Conservation (phyloP, 2,888 invertebrate genomes). For the Pterostichus madidus region DNA sequence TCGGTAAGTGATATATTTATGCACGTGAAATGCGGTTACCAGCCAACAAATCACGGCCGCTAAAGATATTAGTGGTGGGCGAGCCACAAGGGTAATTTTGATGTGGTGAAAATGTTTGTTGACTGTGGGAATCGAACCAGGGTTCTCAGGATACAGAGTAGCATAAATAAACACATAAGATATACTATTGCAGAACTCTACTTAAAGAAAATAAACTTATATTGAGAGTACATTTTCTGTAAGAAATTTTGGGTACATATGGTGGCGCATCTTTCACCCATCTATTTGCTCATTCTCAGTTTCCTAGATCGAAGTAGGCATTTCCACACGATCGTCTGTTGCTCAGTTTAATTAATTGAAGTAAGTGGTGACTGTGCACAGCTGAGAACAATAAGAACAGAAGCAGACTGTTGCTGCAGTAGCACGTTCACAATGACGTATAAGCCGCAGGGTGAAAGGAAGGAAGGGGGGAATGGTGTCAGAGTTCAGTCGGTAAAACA, state of each 20-base stretch:
- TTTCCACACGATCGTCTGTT: constrained; percentile 3
- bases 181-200: no score
- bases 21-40: no score
- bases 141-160: no score
- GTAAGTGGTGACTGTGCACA: background rate
- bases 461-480: background rate
- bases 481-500: background rate
- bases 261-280: background rate
- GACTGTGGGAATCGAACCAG: no score
- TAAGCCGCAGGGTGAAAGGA: background rate
- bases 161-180: no score
- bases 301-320: background rate
- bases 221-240: no score
- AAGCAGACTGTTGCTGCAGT: background rate
- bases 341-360: constrained; percentile 9
- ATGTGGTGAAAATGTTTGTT: no score
- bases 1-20: no score
- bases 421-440: background rate
- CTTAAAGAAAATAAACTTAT: no score
- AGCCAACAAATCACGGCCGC: no score
- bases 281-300: background rate
- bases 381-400: constrained; percentile 11
- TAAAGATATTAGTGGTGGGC: no score
- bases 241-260: background rate
- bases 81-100: no score